Conservation (phyloP, 2,888 invertebrate genomes). For the Polymixis flavicincta region DNA sequence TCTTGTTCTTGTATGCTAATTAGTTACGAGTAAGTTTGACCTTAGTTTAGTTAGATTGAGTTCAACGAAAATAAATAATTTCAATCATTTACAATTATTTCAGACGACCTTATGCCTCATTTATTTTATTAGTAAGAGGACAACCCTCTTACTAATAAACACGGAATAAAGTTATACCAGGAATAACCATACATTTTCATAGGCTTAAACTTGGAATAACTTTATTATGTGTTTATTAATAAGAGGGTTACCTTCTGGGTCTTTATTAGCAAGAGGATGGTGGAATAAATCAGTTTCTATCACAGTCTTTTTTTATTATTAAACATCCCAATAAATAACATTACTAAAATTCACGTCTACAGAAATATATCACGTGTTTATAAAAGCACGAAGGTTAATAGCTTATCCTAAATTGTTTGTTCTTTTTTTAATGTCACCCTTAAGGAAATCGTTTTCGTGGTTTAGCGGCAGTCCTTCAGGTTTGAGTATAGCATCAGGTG, state of each 20-base stretch:
- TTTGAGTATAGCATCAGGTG: slow-evolving; percentile 75
- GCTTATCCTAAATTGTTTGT: background rate
- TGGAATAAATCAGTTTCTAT: background rate
- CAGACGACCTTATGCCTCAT: no score
- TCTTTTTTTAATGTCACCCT: background rate
- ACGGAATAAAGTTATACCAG: no score
- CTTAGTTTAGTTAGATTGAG: background rate
- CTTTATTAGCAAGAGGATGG: no score
- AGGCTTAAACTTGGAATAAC: no score
- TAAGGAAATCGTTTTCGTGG: slow-evolving; percentile 76
- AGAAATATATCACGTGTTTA: background rate
- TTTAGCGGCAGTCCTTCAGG: slow-evolving; percentile 80
- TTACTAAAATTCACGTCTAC: background rate
- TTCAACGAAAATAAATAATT: background rate
- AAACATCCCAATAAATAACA: background rate
- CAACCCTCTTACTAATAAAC: no score
- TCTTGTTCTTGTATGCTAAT: slow-evolving; percentile 36
- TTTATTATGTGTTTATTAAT: no score
- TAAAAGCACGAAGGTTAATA: background rate
- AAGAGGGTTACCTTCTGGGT: no score
- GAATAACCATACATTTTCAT: no score
- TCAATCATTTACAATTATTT: background rate
- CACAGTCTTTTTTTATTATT: background rate
- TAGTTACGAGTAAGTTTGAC: slow-evolving; percentile 13
- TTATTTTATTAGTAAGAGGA: no score